phyloP scores from a whole-genome alignment of 2,797 vertebrate genomes.

The Cossypha caffra region DNA sequence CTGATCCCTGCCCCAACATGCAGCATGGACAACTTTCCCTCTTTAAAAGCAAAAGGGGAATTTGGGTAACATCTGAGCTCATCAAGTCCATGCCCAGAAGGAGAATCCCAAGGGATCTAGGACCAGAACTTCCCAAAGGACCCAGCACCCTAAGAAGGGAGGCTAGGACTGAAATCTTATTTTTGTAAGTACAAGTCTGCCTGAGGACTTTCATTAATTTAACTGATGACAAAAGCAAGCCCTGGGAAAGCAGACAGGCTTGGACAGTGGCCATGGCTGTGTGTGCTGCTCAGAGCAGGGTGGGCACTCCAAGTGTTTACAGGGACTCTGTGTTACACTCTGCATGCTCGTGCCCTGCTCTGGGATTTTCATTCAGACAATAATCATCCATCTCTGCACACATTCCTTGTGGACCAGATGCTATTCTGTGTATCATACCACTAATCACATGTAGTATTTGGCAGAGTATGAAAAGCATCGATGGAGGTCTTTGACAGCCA shows the following conservation, averaged over 20 bases:
- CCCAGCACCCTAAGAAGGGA: not conserved
- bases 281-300: not conserved
- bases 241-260: not conserved
- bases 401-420: not conserved
- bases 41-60: not conserved
- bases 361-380: not conserved
- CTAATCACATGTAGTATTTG: conserved; percentile 18
- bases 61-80: not conserved
- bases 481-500: not conserved
- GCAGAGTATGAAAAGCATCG: conserved; percentile 22
- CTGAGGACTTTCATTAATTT: not conserved
- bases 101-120: not conserved
- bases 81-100: not conserved
- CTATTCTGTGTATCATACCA: not conserved
- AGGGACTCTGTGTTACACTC: not conserved
- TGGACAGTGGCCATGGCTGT: rapidly evolving
- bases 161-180: not conserved
- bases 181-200: not conserved
- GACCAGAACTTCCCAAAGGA: not conserved
- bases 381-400: not conserved
- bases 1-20: rapidly evolving
- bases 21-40: not conserved
- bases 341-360: not conserved
- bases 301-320: not conserved
- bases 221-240: conserved; percentile 16